A percentile compares a stretch with the other conserved stretches of the same genome.
Conservation (phyloP, 2,113 vertebrate genomes). For the Varanus salvator region DNA sequence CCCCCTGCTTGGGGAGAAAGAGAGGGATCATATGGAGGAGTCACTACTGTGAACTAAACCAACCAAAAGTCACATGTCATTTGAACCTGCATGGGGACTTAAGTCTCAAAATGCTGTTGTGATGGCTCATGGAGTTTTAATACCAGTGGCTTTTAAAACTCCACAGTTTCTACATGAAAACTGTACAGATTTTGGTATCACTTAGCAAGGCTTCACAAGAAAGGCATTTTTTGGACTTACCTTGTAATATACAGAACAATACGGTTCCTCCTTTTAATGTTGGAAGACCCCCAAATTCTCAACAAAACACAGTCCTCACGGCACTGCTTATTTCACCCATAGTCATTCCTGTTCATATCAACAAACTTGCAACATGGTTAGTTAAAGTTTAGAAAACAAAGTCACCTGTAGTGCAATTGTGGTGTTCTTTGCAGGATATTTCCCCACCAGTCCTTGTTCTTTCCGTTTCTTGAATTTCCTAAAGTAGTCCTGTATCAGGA, state of each 20-base stretch:
- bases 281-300: slow-evolving; percentile 61
- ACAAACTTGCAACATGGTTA: slow-evolving; percentile 78
- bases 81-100: not conserved
- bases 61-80: not conserved
- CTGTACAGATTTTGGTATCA: slow-evolving; percentile 4
- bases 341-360: slow-evolving; percentile 79
- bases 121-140: not conserved
- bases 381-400: slow-evolving; percentile 74
- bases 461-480: slow-evolving; percentile 99
- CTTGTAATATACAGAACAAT: slow-evolving; percentile 65
- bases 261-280: slow-evolving; percentile 67
- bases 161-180: not conserved
- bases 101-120: not conserved
- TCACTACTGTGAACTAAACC: not conserved
- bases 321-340: slow-evolving; percentile 73
- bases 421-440: slow-evolving; percentile 94
- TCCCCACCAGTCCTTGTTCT: slow-evolving; percentile 98
- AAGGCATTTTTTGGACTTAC: slow-evolving; percentile 73
- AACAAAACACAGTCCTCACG: slow-evolving; percentile 77
- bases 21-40: not conserved
- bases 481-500: slow-evolving; percentile 99
- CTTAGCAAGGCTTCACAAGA: slow-evolving; percentile 10
- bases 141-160: not conserved
- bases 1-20: not conserved
- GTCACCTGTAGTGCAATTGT: slow-evolving; percentile 98